Evolutionary conservation across 2,888 invertebrate genomes (phyloP), one percentile per base, ranked within the genome.

Genomic region (Lithosia quadra): DNA sequence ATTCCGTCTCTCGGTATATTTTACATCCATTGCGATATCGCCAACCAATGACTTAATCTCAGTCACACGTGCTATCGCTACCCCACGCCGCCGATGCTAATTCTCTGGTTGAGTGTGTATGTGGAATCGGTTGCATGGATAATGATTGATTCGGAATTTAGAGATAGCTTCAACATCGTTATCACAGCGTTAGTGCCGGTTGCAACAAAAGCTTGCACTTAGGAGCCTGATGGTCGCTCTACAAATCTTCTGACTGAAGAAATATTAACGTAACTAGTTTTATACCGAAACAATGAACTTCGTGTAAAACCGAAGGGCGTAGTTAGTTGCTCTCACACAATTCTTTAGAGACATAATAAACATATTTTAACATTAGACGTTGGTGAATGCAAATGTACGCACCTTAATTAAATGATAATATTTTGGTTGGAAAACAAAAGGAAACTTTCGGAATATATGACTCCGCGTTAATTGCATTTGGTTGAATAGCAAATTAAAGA

Each of bases 391-490:
- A 39, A 68, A 73, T 67, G 68, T 71, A 77, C 66, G 57, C 57
- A 63, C 70, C 67, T 69, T 71, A 77, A 78, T 80, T 79, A 71
- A 78, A 78, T 75, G 75, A 73, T 77, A 78, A 79, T 75, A 77
- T 75, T 77, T 71, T 69, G 62, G 21, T 61, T 63, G 69, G 59
- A 62, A 71, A 67, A 71, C 75, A 75, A 79, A 79, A 64, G 22
- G 67, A 13, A 59, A 68, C 39, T 59, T 65, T 49, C 21, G 18
- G 49, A 61, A 67, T 67, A 58, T 64, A 64, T 43, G 39, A 60
- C 22, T 61, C 24, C 24, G 58, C 62, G 61, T 75, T 34, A 71
- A 68, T 71, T 63, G 34, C 63, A 59, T 65, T 62, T 68, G 60
- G 56, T 55, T 69, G 55, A 62, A 68, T 55, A 28, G 62, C 57